Evolutionary conservation across 2,888 invertebrate species (phyloP).

Genomic region (Cephonodes hylas): DNA sequence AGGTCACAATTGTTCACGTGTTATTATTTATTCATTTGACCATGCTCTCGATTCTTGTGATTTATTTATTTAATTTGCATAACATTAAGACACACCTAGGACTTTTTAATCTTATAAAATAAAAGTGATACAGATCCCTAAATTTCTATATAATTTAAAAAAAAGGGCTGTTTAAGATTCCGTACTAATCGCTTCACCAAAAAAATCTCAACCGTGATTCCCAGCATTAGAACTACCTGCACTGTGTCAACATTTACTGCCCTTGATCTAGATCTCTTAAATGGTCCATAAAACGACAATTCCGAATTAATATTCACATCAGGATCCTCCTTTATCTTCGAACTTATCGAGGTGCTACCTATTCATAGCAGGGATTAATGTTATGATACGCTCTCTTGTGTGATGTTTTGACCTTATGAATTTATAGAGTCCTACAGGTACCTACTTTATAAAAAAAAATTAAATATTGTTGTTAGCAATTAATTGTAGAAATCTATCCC

Average conservation of each 20-base stretch:
- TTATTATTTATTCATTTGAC: constrained; percentile 8
- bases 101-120: no score
- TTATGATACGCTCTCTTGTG: background rate
- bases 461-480: no score
- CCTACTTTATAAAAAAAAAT: background rate
- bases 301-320: constrained; percentile 10
- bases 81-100: no score
- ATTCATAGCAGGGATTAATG: background rate
- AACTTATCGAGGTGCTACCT: background rate
- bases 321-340: constrained; percentile 2
- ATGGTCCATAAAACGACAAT: constrained; percentile 4
- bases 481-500: no score
- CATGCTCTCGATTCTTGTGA: background rate
- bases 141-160: background rate
- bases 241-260: background rate
- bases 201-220: background rate
- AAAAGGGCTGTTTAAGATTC: background rate
- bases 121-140: background rate
- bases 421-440: background rate
- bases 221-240: constrained; percentile 39
- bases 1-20: constrained; percentile 5
- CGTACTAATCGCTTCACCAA: background rate
- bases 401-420: background rate
- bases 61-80: background rate
- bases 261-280: constrained; percentile 13